Percentiles rank a stretch among this genome's conserved stretches.
Evolutionary conservation across 2,113 vertebrate genomes (phyloP).

Genomic region (Pagrus major): DNA sequence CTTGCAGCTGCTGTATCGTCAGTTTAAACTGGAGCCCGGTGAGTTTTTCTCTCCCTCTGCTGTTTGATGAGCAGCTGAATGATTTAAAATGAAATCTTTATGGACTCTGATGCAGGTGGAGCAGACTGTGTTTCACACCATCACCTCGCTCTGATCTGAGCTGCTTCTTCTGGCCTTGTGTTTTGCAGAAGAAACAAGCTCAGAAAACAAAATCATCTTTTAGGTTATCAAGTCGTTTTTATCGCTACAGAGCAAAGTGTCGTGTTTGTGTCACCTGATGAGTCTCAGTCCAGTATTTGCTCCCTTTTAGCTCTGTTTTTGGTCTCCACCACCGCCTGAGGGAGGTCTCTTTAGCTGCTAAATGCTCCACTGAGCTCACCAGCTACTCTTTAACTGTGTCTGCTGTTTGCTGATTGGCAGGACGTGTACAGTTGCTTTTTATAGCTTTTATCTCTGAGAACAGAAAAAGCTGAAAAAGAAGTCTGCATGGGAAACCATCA

Average conservation of each 20-base stretch:
- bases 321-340: no score
- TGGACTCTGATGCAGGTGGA: neutral
- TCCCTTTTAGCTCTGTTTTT: neutral
- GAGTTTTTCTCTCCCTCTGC: neutral
- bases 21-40: neutral
- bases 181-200: neutral
- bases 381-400: no score
- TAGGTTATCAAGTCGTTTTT: no score
- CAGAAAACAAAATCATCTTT: neutral
- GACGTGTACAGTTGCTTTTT: no score
- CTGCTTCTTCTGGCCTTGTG: no score
- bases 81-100: constrained; percentile 17
- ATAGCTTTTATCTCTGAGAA: no score
- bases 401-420: no score
- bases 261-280: neutral
- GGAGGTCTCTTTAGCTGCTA: no score
- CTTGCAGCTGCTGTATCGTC: neutral
- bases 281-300: neutral
- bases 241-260: neutral
- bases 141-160: neutral
- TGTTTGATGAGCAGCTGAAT: constrained; percentile 5
- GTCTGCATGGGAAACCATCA: no score
- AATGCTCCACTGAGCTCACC: no score
- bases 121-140: neutral
- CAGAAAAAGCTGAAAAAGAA: no score